Conservation (phyloP, 2,797 vertebrate species). For the Hoplostethus mediterraneus region DNA sequence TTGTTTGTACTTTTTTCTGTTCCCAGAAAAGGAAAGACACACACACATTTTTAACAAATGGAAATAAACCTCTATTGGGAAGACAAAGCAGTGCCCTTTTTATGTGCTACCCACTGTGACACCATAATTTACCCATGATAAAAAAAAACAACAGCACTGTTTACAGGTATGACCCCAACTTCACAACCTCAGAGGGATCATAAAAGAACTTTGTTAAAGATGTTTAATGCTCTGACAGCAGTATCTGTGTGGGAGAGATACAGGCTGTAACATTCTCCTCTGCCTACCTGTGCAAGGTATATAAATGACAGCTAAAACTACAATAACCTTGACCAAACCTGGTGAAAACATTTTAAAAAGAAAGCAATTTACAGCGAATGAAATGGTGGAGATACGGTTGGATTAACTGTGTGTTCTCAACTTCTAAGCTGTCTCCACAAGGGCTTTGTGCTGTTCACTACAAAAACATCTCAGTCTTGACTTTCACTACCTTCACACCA, state of each 20-base stretch:
- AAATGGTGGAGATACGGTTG: constrained; percentile 30
- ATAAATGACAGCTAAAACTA: constrained; percentile 45
- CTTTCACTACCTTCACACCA: constrained; percentile 19
- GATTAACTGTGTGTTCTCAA: constrained; percentile 28
- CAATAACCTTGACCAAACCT: constrained; percentile 46
- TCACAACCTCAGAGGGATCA: constrained; percentile 57
- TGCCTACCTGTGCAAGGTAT: constrained; percentile 39
- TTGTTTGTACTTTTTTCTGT: background rate
- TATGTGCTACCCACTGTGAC: constrained; percentile 33
- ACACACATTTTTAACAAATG: constrained; percentile 1
- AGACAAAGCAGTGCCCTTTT: constrained; percentile 23
- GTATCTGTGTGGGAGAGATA: constrained; percentile 64
- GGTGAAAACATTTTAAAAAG: background rate
- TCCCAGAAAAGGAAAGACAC: background rate
- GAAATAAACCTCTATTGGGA: constrained; percentile 32
- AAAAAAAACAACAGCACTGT: constrained; percentile 30
- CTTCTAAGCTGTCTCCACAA: constrained; percentile 8
- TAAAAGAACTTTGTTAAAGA: constrained; percentile 59
- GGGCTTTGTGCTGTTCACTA: background rate
- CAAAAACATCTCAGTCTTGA: constrained; percentile 9
- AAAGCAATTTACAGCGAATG: constrained; percentile 33
- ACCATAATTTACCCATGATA: constrained; percentile 50
- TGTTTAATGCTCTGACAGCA: constrained; percentile 42
- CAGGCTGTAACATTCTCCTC: constrained; percentile 45
- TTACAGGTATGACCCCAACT: constrained; percentile 61